A percentile compares a stretch with the other conserved stretches of the same genome.
phyloP scores from a whole-genome alignment of 2,113 vertebrate genomes.

The Chroicocephalus ridibundus region DNA sequence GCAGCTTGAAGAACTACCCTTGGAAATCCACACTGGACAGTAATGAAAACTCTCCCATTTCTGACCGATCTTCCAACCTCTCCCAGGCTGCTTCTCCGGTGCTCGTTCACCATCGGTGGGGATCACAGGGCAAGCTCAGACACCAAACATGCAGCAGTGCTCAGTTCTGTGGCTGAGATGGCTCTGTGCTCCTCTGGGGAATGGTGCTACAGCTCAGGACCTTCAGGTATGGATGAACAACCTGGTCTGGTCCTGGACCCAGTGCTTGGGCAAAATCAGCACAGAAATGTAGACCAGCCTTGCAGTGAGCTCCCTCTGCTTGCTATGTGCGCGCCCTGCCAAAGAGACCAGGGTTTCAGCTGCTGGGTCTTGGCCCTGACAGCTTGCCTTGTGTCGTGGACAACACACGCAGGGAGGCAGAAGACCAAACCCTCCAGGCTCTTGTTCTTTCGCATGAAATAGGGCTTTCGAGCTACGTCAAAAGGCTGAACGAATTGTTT shows the following conservation, averaged over 20 bases:
- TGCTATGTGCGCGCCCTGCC: background rate
- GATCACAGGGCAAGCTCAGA: background rate
- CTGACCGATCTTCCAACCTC: background rate
- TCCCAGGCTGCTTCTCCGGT: background rate
- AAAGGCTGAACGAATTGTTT: background rate
- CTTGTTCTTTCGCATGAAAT: background rate
- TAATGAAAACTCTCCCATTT: background rate
- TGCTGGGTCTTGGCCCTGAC: background rate
- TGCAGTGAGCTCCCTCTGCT: background rate
- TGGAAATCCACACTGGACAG: background rate
- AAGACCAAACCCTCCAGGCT: background rate
- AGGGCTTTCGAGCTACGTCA: background rate
- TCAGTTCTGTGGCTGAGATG: background rate
- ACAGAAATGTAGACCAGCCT: background rate
- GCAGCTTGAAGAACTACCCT: background rate
- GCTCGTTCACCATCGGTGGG: fast-evolving
- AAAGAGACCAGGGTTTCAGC: background rate
- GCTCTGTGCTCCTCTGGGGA: background rate
- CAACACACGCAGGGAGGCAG: background rate
- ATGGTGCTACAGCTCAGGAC: background rate
- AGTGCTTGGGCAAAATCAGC: background rate
- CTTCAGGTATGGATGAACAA: background rate
- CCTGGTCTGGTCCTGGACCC: background rate
- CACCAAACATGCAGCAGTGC: fast-evolving
- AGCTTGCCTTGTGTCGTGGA: background rate